Evolutionary conservation across 2,888 invertebrate genomes (phyloP).

Genomic region (Ophion obscuratus): DNA sequence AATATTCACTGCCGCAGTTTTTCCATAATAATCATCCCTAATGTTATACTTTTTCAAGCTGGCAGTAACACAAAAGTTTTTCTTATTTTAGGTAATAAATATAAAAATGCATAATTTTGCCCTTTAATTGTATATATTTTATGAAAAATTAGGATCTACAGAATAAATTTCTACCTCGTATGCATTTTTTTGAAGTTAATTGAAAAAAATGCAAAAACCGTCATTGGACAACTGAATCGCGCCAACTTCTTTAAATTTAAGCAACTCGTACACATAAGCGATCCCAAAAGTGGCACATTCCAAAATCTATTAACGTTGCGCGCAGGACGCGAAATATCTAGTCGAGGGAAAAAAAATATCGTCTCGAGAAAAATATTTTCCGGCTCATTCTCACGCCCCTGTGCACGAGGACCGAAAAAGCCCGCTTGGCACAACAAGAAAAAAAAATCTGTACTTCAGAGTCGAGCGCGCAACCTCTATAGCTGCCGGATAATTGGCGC

Average conservation of each 20-base stretch:
- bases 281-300: slow-evolving; percentile 3
- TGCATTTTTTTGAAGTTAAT: no score
- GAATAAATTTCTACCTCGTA: no score
- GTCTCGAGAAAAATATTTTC: slow-evolving; percentile 40
- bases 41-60: no score
- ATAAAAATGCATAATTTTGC: no score
- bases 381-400: slow-evolving; percentile 59
- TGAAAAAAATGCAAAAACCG: no score
- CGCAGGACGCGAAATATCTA: neutral
- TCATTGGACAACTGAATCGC: no score
- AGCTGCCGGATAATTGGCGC: slow-evolving; percentile 58
- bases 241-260: neutral
- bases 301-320: slow-evolving; percentile 21
- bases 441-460: slow-evolving; percentile 58
- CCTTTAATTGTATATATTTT: no score
- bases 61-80: no score
- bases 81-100: no score
- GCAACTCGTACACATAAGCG: slow-evolving; percentile 33
- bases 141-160: no score
- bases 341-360: slow-evolving; percentile 16
- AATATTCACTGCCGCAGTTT: no score
- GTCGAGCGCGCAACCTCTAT: slow-evolving; percentile 8
- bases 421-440: slow-evolving; percentile 19
- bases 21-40: no score
- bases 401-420: slow-evolving; percentile 1